A percentile compares a stretch with the other conserved stretches of the same genome.
phyloP scores from a whole-genome alignment of 2,888 invertebrate species.

The Lymantria dispar region DNA sequence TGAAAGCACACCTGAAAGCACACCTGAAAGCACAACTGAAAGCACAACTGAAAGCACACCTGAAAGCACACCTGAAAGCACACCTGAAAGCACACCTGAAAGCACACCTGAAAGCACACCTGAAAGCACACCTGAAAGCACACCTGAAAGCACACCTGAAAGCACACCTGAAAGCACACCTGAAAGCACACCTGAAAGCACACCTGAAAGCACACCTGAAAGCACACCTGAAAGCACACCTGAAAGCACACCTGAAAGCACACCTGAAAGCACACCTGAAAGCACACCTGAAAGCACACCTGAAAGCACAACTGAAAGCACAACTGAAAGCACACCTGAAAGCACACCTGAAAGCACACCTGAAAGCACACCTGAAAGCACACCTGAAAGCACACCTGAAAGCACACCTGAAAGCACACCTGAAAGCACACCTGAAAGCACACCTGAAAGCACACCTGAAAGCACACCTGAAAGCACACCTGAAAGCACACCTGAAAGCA shows the following conservation, averaged over 20 bases:
- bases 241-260: not conserved
- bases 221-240: conserved; percentile 1
- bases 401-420: conserved; percentile 3
- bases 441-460: not conserved
- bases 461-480: not conserved
- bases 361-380: conserved; percentile 6
- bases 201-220: not conserved
- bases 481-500: conserved; percentile 3
- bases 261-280: not conserved
- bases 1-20: conserved; percentile 2
- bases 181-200: not conserved
- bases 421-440: not conserved
- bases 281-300: not conserved
- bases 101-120: conserved; percentile 10
- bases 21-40: conserved; percentile 1
- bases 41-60: conserved; percentile 2
- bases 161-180: not conserved
- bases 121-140: conserved; percentile 5
- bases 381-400: conserved; percentile 2
- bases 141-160: conserved; percentile 2
- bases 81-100: conserved; percentile 2
- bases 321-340: not conserved
- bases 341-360: conserved; percentile 1
- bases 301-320: not conserved
- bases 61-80: conserved; percentile 2